Base-by-base conservation (phyloP, 2,797 vertebrate genomes). In the Tapirus indicus region DNA sequence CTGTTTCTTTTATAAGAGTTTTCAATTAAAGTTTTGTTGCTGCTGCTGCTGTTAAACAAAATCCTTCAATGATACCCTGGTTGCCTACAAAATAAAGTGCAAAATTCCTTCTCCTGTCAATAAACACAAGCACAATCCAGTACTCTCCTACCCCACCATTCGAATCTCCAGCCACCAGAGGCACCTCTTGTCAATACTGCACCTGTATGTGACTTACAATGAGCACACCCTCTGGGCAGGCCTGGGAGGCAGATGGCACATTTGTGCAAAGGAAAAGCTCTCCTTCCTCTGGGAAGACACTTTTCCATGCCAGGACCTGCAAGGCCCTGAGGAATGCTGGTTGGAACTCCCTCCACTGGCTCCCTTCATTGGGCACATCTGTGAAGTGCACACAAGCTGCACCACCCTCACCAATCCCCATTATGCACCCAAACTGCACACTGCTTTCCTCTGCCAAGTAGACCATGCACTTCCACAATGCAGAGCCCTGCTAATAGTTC, bases 141-240 rank as follows among this genome's bases (percentile, higher is more conserved):
- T 4, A 49, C 3, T 29, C 29, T 4, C 38, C 29, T 1, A 16
- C 29, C 5, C 6, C 7, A 0, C n/a, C 5, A 17, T 35, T 4
- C n/a, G 6, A 21, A 5, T 35, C 0, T 0, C 77, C 38, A 60
- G 66, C 44, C 21, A 72, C 11, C 56, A 27, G 18, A 47, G 27
- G 18, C 2, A 4, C 9, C 17, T 20, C 86, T 23, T 0, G 1
- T n/a, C 66, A 60, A 17, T 5, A 60, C 2, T 1, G 32, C 4
- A 54, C 10, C 29, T 13, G 14, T 29, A 7, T 3, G 14, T 41
- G 75, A 47, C 78, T 78, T 54, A 74, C 7, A 38, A 80, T 0
- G 0, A 58, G 25, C 17, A n/a, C 11, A 41, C 29, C 0, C 69
- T 71, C 13, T 16, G 21, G 68, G 69, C 0, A 2, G 69, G 20